Evolutionary conservation across 1,140 invertebrate genomes (phyloP).

Genomic region (Vanessa atalanta): DNA sequence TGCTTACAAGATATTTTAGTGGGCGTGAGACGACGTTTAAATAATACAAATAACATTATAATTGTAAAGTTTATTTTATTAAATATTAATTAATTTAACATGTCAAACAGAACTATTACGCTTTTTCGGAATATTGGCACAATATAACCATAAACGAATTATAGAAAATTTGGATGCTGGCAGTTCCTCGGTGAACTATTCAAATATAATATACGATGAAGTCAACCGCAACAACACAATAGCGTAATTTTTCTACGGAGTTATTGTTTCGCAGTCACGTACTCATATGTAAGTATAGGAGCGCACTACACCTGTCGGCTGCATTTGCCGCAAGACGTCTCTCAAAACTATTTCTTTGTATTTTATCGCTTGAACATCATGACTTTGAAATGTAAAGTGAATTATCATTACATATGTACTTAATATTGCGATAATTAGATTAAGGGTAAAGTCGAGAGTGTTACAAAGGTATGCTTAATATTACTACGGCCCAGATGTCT

Average conservation of each 20-base stretch:
- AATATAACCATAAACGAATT: slow-evolving; percentile 10
- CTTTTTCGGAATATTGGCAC: not conserved
- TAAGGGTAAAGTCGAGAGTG: too few relatives aligned
- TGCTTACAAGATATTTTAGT: too few relatives aligned
- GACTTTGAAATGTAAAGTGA: too few relatives aligned
- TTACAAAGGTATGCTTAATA: too few relatives aligned
- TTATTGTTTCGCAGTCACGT: slow-evolving; percentile 61
- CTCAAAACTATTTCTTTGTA: slow-evolving; percentile 58
- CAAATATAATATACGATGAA: slow-evolving; percentile 19
- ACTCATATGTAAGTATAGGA: slow-evolving; percentile 33
- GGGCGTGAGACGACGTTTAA: too few relatives aligned
- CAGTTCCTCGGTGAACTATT: slow-evolving; percentile 19
- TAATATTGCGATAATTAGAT: too few relatives aligned
- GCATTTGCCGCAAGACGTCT: slow-evolving; percentile 54
- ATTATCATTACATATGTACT: too few relatives aligned
- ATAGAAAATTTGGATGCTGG: slow-evolving; percentile 12
- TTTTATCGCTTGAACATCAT: slow-evolving; percentile 47
- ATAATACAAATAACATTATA: too few relatives aligned
- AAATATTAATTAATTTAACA: too few relatives aligned
- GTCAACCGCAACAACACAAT: slow-evolving; percentile 35
- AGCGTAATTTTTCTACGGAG: slow-evolving; percentile 42
- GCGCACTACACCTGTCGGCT: slow-evolving; percentile 54
- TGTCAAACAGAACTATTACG: not conserved
- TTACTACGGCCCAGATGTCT: too few relatives aligned
- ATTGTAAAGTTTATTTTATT: too few relatives aligned